Evolutionary conservation across 2,113 vertebrate genomes (phyloP), one percentile per base, ranked within the genome.

Genomic region (Centropristis striata): DNA sequence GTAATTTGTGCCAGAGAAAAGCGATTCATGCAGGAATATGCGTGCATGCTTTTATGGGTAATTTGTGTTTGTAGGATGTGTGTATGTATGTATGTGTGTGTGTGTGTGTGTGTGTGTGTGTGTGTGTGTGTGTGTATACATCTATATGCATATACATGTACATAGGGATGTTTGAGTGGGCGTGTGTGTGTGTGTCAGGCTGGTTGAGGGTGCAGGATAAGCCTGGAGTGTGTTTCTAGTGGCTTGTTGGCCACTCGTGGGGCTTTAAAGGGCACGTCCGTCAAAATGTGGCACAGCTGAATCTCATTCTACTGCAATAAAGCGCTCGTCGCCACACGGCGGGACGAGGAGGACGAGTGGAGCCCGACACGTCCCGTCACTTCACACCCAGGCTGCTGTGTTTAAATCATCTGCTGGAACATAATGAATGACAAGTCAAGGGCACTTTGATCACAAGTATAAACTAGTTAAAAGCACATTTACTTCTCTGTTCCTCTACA

Each of bases 181-280:
- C 41, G 49, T 59, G 75, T 66, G 64, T 37, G 66, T 28, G 66
- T 70, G 55, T 47, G n/a, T 58, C 0, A 4, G 50, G 8, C 0
- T 16, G 72, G 16, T 78, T 54, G 7, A 84, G 88, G 32, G 69
- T 1, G 42, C 55, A 11, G 75, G 73, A 87, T 81, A 25, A 85
- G 77, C 13, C 10, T 71, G 66, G 55, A 91, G 86, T 78, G 84
- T 39, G 59, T 83, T 83, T 92, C 81, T 80, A 86, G 87, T 80
- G 84, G 71, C 75, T 87, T 23, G 80, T 76, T 68, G 44, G 49
- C 32, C 1, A 36, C 59, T 25, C 2, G 3, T 36, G 0, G 58
- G 75, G 86, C 76, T 81, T 77, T 83, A 87, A 88, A 92, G 83
- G 83, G 71, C 85, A 80, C 66, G 75, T 86, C 89, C 37, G 54